These are phyloP conservation scores for Triplophysa bombifrons DNA, from an alignment of 2,797 vertebrate genomes.

Conservation along the genomic window DNA sequence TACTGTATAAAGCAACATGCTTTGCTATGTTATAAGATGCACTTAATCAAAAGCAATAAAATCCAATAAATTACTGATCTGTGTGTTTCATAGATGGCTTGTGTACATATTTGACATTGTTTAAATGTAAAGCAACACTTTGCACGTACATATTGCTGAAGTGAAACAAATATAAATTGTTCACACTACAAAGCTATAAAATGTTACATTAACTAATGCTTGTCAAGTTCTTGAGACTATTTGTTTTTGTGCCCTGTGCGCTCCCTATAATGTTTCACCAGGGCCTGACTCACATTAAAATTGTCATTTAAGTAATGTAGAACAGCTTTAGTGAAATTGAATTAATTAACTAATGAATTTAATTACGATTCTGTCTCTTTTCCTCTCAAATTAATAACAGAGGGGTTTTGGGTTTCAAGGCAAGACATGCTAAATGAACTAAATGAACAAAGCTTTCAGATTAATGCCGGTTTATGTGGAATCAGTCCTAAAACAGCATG, in stretches of 20 bases:
- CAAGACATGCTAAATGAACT: conserved; percentile 35
- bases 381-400: conserved; percentile 62
- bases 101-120: not conserved
- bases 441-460: conserved; percentile 46
- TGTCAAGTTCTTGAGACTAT: not conserved
- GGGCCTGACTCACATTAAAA: conserved; percentile 64
- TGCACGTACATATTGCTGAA: not conserved
- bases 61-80: not conserved
- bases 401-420: conserved; percentile 72
- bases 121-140: not conserved
- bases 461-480: conserved; percentile 63
- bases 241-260: conserved; percentile 16
- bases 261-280: conserved; percentile 41
- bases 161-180: not conserved
- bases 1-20: not conserved
- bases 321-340: conserved; percentile 74
- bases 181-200: not conserved
- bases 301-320: conserved; percentile 72
- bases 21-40: not conserved
- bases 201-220: not conserved
- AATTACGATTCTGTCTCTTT: conserved; percentile 65
- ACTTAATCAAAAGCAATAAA: not conserved
- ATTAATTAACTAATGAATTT: conserved; percentile 65
- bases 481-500: conserved; percentile 33
- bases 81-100: not conserved